Evolutionary conservation across 37 sponge, comb jelly and placozoan genomes (phyloP).

Genomic region (Eunapius fragilis): DNA sequence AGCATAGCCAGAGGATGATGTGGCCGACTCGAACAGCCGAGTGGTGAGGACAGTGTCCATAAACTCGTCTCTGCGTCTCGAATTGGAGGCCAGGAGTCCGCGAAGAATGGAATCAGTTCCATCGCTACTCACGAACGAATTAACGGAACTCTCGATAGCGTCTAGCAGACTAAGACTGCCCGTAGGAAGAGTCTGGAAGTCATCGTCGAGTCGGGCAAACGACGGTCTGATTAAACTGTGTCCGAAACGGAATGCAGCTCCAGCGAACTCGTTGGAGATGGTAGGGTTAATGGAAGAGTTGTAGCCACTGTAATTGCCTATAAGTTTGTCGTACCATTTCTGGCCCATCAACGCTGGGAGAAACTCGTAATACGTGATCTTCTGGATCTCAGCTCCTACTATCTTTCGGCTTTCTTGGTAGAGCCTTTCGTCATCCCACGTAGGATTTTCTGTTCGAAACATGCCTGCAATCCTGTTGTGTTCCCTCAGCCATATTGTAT

Average conservation of each 20-base stretch:
- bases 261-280: conserved; percentile 53
- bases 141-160: conserved; percentile 22
- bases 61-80: conserved; percentile 78
- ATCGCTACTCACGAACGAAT: conserved; percentile 36
- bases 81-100: conserved; percentile 52
- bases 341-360: conserved; percentile 83
- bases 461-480: conserved; percentile 89
- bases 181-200: conserved; percentile 21
- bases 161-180: conserved; percentile 39
- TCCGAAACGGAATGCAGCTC: conserved; percentile 81
- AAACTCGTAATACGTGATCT: conserved; percentile 86
- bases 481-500: conserved; percentile 96
- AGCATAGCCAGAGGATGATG: background rate
- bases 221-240: conserved; percentile 61
- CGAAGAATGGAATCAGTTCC: conserved; percentile 82
- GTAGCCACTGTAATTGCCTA: conserved; percentile 67
- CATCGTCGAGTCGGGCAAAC: conserved; percentile 47
- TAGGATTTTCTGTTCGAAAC: conserved; percentile 68
- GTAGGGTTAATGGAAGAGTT: conserved; percentile 38
- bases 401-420: conserved; percentile 87
- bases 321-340: conserved; percentile 9
- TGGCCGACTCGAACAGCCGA: conserved; percentile 54
- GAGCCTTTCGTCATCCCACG: conserved; percentile 87
- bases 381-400: conserved; percentile 85
- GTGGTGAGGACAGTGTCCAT: conserved; percentile 66